phyloP scores from a whole-genome alignment of 2,888 invertebrate species.

The Nomada ferruginata region DNA sequence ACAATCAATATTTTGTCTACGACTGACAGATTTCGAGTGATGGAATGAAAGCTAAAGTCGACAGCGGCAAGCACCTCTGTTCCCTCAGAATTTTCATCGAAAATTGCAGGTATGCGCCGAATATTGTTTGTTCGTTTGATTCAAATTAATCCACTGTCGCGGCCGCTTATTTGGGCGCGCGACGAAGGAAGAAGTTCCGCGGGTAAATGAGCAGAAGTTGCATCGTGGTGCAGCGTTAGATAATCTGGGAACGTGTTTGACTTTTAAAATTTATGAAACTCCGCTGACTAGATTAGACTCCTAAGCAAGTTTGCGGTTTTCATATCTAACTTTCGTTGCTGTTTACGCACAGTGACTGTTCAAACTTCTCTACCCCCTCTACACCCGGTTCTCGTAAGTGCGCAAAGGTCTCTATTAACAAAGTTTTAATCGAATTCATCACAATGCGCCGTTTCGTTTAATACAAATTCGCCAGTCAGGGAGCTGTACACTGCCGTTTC shows the following conservation, averaged over 20 bases:
- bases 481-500: conserved; percentile 5
- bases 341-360: conserved; percentile 60
- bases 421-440: conserved; percentile 65
- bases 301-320: conserved; percentile 63
- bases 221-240: conserved; percentile 38
- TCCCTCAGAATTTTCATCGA: neutral
- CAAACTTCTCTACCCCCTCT: conserved; percentile 33
- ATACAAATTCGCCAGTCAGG: conserved; percentile 47
- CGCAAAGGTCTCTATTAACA: conserved; percentile 62
- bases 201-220: conserved; percentile 41
- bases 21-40: no score
- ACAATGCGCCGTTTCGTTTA: conserved; percentile 59
- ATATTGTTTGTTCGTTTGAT: conserved; percentile 48
- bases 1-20: no score
- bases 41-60: no score
- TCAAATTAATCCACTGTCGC: conserved; percentile 38
- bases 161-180: conserved; percentile 22
- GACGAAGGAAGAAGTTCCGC: neutral
- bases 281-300: conserved; percentile 58
- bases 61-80: no score
- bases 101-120: neutral
- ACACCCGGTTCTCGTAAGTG: conserved; percentile 32
- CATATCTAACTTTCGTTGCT: conserved; percentile 61
- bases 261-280: conserved; percentile 61
- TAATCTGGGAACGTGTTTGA: conserved; percentile 61